Percentiles rank a stretch among this genome's conserved stretches.
These are phyloP conservation scores for Anguilla anguilla DNA, from an alignment of 2,797 vertebrate species.

Conservation along the genomic window DNA sequence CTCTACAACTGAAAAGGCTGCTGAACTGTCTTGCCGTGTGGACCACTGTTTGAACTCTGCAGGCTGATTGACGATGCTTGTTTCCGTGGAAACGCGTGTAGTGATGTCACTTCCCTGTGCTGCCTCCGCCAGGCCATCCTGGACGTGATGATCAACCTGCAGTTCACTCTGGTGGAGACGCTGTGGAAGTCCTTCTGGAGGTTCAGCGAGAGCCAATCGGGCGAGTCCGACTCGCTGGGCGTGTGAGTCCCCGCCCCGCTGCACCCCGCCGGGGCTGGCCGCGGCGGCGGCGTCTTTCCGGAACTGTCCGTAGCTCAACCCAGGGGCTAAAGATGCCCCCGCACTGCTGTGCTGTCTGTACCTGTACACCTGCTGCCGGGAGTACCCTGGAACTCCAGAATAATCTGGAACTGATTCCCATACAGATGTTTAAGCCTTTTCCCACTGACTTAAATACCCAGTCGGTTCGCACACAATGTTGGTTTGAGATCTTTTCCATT, in stretches of 20 bases:
- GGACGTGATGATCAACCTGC: slow-evolving; percentile 92
- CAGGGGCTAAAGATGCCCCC: no score
- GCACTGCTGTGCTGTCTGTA: no score
- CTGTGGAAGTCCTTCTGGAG: slow-evolving; percentile 96
- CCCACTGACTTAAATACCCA: not conserved
- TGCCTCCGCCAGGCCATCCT: slow-evolving; percentile 78
- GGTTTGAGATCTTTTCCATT: no score
- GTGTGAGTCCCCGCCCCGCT: slow-evolving; percentile 69
- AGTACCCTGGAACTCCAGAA: not conserved
- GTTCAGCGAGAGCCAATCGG: slow-evolving; percentile 78
- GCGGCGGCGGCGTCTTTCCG: no score
- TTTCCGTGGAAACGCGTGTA: no score
- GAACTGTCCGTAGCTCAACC: no score
- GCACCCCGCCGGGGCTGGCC: no score
- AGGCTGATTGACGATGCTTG: not conserved
- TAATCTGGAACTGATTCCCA: not conserved
- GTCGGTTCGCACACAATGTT: not conserved
- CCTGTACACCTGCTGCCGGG: no score
- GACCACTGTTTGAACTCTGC: no score
- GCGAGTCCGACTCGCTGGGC: slow-evolving; percentile 70
- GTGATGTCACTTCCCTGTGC: not conserved
- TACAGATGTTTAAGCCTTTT: not conserved
- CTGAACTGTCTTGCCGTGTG: no score
- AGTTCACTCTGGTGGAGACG: slow-evolving; percentile 90
- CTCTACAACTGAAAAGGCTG: not conserved